Conservation (phyloP, 2,113 vertebrate species). For the Chaetorhynchus papuensis region DNA sequence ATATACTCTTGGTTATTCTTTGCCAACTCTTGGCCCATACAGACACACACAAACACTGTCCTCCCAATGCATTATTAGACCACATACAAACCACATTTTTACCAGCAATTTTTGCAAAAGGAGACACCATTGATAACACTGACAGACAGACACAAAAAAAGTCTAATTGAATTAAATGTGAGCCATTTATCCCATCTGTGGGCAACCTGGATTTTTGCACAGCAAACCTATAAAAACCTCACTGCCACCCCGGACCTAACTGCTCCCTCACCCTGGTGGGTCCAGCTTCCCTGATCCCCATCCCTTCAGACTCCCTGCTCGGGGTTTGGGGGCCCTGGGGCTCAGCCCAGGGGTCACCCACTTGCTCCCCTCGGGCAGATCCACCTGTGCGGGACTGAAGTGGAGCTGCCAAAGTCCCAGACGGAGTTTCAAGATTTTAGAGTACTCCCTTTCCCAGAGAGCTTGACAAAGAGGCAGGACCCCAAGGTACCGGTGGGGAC, state of each 20-base stretch:
- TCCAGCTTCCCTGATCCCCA: background rate
- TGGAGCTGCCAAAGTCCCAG: background rate
- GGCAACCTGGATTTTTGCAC: background rate
- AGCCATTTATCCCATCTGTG: background rate
- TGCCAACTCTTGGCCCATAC: background rate
- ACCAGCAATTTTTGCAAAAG: background rate
- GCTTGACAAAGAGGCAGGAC: background rate
- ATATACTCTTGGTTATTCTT: background rate
- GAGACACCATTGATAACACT: background rate
- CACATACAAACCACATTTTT: background rate
- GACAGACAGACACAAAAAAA: background rate
- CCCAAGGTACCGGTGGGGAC: background rate
- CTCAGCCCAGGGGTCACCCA: background rate
- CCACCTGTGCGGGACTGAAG: background rate
- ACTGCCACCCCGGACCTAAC: background rate
- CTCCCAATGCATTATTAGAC: background rate
- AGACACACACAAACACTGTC: background rate
- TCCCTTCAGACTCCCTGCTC: background rate
- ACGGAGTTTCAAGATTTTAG: background rate
- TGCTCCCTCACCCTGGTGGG: background rate
- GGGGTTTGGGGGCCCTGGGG: rapidly evolving
- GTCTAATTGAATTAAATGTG: background rate
- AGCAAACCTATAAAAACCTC: background rate
- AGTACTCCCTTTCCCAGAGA: background rate
- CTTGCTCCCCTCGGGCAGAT: background rate